Evolutionary conservation across 2,113 vertebrate genomes (phyloP), one percentile per base, ranked within the genome.

Genomic region (Ammodytes dubius): DNA sequence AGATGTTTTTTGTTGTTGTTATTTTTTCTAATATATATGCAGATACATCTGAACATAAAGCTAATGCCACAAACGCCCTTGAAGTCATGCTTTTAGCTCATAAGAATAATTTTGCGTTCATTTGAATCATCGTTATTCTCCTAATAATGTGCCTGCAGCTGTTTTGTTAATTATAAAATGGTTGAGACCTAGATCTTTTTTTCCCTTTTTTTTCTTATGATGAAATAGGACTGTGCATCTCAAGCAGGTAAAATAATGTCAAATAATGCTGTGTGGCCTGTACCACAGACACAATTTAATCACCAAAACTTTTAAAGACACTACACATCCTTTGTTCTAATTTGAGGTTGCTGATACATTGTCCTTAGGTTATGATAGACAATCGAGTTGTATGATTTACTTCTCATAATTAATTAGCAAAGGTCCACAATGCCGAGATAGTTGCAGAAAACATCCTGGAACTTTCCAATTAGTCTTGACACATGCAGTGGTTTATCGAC

Each of bases 71-170:
- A 46, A 57, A 63, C 2, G 5, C 35, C 61, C 60, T 79, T 82
- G 13, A 70, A 73, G 70, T 67, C 27, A 46, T 86, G 77, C 75
- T 70, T 83, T 80, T 42, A 53, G 64, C 37, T 70, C 7, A 0
- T 35, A 15, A 43, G 39, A 67, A 56, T n/a, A 43, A 78, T 53
- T 81, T 70, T 57, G 27, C 42, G 80, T 72, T 69, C 37, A 69
- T 63, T 4, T 19, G 7, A 61, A 57, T 15, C 58, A 63, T 58
- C 17, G 73, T 39, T 19, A 68, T 52, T 83, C 19, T 17, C 56
- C 45, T 68, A 43, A 52, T 74, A 3, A 61, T 63, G 65, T 76
- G 39, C 57, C 69, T 70, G 59, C 72, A 54, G 45, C 40, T 54
- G 52, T 59, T 60, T 42, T 70, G 15, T 54, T 47, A 49, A 40